Evolutionary conservation across 1,140 invertebrate species (phyloP).

Genomic region (Nasonia longicornis): DNA sequence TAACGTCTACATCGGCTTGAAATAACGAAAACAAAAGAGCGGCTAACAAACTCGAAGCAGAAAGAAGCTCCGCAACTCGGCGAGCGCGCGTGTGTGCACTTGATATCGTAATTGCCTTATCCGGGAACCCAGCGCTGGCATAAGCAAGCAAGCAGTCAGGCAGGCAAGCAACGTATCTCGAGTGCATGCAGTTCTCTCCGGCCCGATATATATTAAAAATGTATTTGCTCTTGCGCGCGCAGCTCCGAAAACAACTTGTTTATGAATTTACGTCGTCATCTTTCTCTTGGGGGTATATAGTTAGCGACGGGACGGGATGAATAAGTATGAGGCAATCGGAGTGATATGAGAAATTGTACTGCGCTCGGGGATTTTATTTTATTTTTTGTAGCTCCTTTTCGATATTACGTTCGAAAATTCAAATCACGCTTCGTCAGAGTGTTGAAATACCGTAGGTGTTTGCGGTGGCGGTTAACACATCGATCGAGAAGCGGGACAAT

Average conservation of each 20-base stretch:
- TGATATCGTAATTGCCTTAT: constrained; percentile 28
- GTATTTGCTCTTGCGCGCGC: not conserved
- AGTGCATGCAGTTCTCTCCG: not conserved
- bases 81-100: constrained; percentile 7
- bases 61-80: not conserved
- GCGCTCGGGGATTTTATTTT: too few relatives aligned
- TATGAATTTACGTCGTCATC: not conserved
- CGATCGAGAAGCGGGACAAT: not conserved
- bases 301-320: not conserved
- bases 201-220: constrained; percentile 17
- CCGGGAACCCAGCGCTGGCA: not conserved
- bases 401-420: too few relatives aligned
- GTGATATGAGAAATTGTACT: not conserved
- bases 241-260: constrained; percentile 17
- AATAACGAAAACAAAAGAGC: not conserved
- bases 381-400: not conserved
- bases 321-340: not conserved
- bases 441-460: not conserved
- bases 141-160: not conserved
- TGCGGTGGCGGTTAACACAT: not conserved
- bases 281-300: not conserved
- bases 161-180: not conserved
- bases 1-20: not conserved
- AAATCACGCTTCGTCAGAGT: too few relatives aligned
- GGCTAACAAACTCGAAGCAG: not conserved